phyloP scores from a whole-genome alignment of 2,888 invertebrate species.

The Drosophila infuscata region DNA sequence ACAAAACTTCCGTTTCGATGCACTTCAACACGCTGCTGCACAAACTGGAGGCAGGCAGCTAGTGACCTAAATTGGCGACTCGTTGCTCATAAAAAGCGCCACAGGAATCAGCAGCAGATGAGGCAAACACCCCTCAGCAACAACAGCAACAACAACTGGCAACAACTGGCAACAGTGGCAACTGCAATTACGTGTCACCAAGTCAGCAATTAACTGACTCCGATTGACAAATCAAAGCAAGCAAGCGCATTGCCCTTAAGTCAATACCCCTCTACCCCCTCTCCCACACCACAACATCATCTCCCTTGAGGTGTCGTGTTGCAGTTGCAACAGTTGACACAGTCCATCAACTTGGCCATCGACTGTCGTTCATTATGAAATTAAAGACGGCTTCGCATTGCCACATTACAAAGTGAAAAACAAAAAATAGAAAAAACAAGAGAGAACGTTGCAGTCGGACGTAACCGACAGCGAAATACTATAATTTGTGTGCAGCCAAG shows the following conservation, averaged over 20 bases:
- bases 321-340: constrained; percentile 20
- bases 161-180: constrained; percentile 28
- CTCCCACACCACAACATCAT: constrained; percentile 14
- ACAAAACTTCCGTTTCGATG: constrained; percentile 70
- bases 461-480: too few relatives aligned
- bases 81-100: constrained; percentile 55
- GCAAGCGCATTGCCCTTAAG: constrained; percentile 36
- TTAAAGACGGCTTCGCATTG: constrained; percentile 40
- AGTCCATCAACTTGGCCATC: constrained; percentile 60
- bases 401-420: constrained; percentile 21
- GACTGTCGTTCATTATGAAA: constrained; percentile 39
- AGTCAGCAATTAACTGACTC: constrained; percentile 46
- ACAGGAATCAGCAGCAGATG: constrained; percentile 54
- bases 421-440: constrained; percentile 11
- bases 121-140: not conserved
- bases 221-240: constrained; percentile 48
- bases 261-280: not conserved
- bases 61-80: constrained; percentile 68
- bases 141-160: constrained; percentile 3
- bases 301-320: constrained; percentile 52
- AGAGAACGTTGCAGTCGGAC: too few relatives aligned
- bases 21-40: constrained; percentile 63
- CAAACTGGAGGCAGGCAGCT: constrained; percentile 14
- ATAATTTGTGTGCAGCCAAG: too few relatives aligned
- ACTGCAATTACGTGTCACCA: constrained; percentile 37